Evolutionary conservation across 92 coral and sea anemone genomes (phyloP).

Genomic region (Phenganax marumi): DNA sequence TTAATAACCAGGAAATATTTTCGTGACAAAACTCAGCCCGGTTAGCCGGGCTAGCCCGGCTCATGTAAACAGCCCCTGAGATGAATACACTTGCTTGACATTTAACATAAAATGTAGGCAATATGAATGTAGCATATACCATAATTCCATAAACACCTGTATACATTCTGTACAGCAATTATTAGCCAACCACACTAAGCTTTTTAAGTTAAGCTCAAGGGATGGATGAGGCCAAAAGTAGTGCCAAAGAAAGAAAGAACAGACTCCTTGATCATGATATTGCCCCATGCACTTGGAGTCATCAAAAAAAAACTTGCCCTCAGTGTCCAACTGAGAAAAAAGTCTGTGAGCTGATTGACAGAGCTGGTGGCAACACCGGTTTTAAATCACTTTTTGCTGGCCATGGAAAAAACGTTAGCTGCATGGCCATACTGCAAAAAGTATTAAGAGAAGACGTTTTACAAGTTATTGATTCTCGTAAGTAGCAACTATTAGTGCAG

Average conservation of each 20-base stretch:
- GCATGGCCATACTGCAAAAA: background rate
- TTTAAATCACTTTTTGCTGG: background rate
- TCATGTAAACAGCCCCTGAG: too few relatives aligned
- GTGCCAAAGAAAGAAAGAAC: background rate
- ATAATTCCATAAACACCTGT: background rate
- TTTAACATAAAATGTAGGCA: too few relatives aligned
- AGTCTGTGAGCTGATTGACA: background rate
- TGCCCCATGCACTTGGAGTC: background rate
- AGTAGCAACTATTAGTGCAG: background rate
- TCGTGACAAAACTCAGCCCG: too few relatives aligned
- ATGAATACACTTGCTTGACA: too few relatives aligned
- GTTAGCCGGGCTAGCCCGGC: too few relatives aligned
- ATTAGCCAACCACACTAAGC: background rate
- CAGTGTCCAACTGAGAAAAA: conserved; percentile 15
- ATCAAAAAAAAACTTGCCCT: background rate
- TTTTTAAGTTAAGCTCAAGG: background rate
- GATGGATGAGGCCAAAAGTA: conserved; percentile 9
- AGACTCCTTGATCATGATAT: background rate
- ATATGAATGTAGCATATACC: too few relatives aligned
- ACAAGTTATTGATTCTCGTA: background rate
- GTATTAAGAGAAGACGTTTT: background rate
- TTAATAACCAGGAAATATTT: too few relatives aligned
- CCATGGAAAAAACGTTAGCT: background rate
- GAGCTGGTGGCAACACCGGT: background rate
- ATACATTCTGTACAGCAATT: background rate